Evolutionary conservation across 2,113 vertebrate species (phyloP), one percentile per base, ranked within the genome.

Genomic region (Tautogolabrus adspersus): DNA sequence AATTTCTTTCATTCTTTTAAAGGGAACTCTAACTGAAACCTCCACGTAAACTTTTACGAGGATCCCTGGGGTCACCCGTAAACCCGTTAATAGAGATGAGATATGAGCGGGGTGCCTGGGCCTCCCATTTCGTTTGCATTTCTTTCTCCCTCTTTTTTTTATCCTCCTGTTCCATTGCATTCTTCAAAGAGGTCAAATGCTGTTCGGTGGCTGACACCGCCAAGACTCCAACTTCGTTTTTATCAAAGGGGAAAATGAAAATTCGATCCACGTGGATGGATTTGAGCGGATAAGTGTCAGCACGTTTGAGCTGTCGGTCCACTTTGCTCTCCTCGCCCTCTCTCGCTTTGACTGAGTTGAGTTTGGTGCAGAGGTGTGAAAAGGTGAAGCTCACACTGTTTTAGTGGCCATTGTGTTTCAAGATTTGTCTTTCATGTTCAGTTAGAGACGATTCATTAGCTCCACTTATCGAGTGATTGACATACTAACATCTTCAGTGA

Each of bases 21-120:
- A 94, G 89, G 79, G 85, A 93, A 91, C 92, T 94, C 92, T 85
- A 87, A 92, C 91, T 93, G 93, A 94, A 95, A 94, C 94, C 93
- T 92, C 89, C 88, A 79, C 89, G 91, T 95, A 94, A 95, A 95
- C 88, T 91, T 95, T 95, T 95, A 95, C 75, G 94, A 95, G 93
- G 88, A 92, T 94, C 94, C 95, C 93, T 92, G 93, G 95, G 95
- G 93, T 95, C 94, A 93, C 85, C 93, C 91, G 90, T 95, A 95
- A 95, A 95, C 90, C 93, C 89, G 93, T 95, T 95, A 95, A 95
- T 95, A 94, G 94, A 95, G 93, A 95, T 95, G 94, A 95, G 95
- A 94, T 94, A 95, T 89, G 95, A 95, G 95, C 79, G 79, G 82
- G 90, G 84, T 44, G 69, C 89, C 87, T 66, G 77, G 93, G 95